Percentiles rank a stretch among this genome's conserved stretches.
These are phyloP conservation scores for Andricus grossulariae DNA, from an alignment of 1,140 invertebrate genomes.

Conservation along the genomic window DNA sequence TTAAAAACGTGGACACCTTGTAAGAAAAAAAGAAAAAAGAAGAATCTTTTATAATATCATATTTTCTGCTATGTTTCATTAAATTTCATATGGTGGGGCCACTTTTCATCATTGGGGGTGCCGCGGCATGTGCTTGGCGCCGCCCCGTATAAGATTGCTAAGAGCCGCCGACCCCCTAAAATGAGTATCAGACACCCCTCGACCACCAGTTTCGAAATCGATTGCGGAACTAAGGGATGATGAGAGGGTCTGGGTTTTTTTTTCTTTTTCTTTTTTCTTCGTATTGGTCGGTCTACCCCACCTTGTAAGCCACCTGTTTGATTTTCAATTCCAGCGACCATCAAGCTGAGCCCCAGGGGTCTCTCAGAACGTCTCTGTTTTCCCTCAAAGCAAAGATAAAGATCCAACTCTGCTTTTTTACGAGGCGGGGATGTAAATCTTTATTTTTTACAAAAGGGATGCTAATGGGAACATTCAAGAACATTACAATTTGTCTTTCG, in stretches of 20 bases:
- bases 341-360: background rate
- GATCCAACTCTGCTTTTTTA: too few species aligned
- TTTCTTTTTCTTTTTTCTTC: constrained; percentile 35
- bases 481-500: too few species aligned
- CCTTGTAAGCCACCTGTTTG: constrained; percentile 62
- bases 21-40: too few species aligned
- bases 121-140: constrained; percentile 60
- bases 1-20: too few species aligned
- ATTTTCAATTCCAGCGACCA: too few species aligned
- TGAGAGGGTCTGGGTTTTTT: constrained; percentile 46
- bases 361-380: constrained; percentile 17
- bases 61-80: too few species aligned
- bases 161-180: background rate
- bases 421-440: too few species aligned
- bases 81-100: background rate
- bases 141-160: constrained; percentile 11
- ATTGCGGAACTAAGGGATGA: constrained; percentile 36
- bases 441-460: too few species aligned
- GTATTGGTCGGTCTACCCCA: constrained; percentile 20
- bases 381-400: too few species aligned
- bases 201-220: background rate
- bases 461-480: too few species aligned
- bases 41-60: too few species aligned
- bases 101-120: constrained; percentile 56
- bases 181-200: background rate